Conservation (phyloP, 2,888 invertebrate species). For the Drosophila robusta region DNA sequence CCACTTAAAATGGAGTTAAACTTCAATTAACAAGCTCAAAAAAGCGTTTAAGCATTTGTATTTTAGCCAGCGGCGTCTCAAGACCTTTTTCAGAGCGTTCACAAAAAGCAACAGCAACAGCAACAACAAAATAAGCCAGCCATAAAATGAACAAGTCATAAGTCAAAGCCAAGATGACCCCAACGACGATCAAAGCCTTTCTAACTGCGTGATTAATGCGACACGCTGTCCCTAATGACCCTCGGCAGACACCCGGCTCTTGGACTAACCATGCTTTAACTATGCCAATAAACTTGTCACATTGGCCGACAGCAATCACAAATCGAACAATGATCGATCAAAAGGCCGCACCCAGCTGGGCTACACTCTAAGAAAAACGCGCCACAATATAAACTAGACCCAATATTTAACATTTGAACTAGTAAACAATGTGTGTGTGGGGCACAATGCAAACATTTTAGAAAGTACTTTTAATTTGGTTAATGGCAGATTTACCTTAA, state of each 20-base stretch:
- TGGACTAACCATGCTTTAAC: conserved; percentile 31
- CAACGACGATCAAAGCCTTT: conserved; percentile 46
- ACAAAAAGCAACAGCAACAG: not conserved
- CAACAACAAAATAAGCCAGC: conserved; percentile 3
- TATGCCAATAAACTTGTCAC: conserved; percentile 64
- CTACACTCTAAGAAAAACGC: conserved; percentile 38
- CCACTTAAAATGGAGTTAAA: conserved; percentile 54
- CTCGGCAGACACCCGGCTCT: conserved; percentile 25
- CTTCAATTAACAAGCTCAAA: conserved; percentile 52
- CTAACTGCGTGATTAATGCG: conserved; percentile 54
- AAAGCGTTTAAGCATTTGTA: conserved; percentile 37
- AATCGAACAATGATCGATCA: conserved; percentile 58
- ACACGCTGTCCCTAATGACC: conserved; percentile 56
- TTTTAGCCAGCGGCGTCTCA: conserved; percentile 26
- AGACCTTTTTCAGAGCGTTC: conserved; percentile 11
- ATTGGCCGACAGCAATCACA: conserved; percentile 30
- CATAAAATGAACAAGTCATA: conserved; percentile 37
- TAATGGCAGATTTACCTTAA: too few relatives aligned
- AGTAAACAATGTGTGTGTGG: not conserved
- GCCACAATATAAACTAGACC: not conserved
- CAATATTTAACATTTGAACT: not conserved
- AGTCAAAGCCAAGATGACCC: conserved; percentile 48
- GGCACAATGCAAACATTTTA: not conserved
- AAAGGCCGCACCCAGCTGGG: conserved; percentile 41
- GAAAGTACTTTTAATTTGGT: not conserved